phyloP scores from a whole-genome alignment of 2,888 invertebrate species.

The Candidula unifasciata region DNA sequence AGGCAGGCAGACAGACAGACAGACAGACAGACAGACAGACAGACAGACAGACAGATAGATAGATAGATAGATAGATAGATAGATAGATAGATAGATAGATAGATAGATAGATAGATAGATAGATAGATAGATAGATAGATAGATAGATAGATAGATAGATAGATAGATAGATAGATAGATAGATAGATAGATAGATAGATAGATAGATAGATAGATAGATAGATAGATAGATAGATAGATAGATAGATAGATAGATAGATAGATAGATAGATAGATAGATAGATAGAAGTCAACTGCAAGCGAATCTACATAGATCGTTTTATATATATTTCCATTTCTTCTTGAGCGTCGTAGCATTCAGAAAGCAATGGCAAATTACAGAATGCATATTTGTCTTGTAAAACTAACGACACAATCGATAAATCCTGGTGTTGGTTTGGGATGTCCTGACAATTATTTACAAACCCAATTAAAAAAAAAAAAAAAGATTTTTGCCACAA shows the following conservation, averaged over 20 bases:
- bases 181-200: slow-evolving; percentile 25
- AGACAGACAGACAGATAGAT: slow-evolving; percentile 6
- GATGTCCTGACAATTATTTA: too few species aligned
- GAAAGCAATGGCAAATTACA: too few species aligned
- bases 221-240: slow-evolving; percentile 12
- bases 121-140: neutral
- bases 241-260: slow-evolving; percentile 9
- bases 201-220: slow-evolving; percentile 20
- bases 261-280: slow-evolving; percentile 19
- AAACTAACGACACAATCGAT: too few species aligned
- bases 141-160: slow-evolving; percentile 23
- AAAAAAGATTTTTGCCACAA: too few species aligned
- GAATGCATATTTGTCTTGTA: too few species aligned
- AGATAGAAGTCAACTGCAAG: neutral
- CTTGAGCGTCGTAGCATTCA: too few species aligned
- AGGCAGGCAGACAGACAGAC: too few species aligned
- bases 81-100: slow-evolving; percentile 20
- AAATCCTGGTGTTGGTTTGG: too few species aligned
- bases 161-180: slow-evolving; percentile 25
- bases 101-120: slow-evolving; percentile 15
- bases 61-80: slow-evolving; percentile 15
- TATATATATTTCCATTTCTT: too few species aligned
- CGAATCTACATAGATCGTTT: too few species aligned
- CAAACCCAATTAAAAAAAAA: too few species aligned
- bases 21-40: slow-evolving; percentile 5